These are phyloP conservation scores for Craniophora ligustri DNA, from an alignment of 2,888 invertebrate genomes.

Conservation along the genomic window DNA sequence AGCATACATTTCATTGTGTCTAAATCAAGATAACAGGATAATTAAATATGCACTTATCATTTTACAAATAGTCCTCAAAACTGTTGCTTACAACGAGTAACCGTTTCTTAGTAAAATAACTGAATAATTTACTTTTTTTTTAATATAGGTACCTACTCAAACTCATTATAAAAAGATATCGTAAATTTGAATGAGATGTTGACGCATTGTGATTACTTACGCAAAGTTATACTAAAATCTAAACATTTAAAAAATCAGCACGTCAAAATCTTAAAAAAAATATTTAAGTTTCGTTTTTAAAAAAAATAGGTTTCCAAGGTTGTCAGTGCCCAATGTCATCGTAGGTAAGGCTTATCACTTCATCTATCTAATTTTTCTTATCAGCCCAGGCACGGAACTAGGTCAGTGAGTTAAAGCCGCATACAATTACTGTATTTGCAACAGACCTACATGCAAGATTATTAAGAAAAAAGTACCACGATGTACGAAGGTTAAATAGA, in stretches of 20 bases:
- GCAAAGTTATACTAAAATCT: too few relatives aligned
- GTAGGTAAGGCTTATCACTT: slow-evolving; percentile 77
- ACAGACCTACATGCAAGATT: slow-evolving; percentile 19
- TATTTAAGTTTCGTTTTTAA: neutral
- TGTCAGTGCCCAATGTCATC: slow-evolving; percentile 76
- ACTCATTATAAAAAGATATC: too few relatives aligned
- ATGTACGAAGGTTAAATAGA: slow-evolving; percentile 21
- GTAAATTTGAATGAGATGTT: too few relatives aligned
- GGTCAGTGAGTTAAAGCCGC: slow-evolving; percentile 70
- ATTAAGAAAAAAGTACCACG: slow-evolving; percentile 3
- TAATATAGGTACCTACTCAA: neutral
- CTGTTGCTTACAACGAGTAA: slow-evolving; percentile 24
- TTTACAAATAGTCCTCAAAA: slow-evolving; percentile 47
- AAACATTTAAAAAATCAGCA: too few relatives aligned
- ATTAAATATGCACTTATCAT: slow-evolving; percentile 49
- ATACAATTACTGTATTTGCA: slow-evolving; percentile 56
- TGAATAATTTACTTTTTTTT: slow-evolving; percentile 12
- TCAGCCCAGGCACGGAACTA: slow-evolving; percentile 68
- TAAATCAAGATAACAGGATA: slow-evolving; percentile 47
- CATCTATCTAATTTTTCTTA: slow-evolving; percentile 81
- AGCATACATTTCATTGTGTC: slow-evolving; percentile 42
- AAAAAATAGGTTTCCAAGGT: slow-evolving; percentile 66
- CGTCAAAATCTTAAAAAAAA: too few relatives aligned
- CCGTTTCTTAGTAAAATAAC: slow-evolving; percentile 13
- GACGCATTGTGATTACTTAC: too few relatives aligned